Percentiles rank a stretch among this genome's conserved stretches.
Conservation (phyloP, 2,797 vertebrate species). For the Calcarius lapponicus region DNA sequence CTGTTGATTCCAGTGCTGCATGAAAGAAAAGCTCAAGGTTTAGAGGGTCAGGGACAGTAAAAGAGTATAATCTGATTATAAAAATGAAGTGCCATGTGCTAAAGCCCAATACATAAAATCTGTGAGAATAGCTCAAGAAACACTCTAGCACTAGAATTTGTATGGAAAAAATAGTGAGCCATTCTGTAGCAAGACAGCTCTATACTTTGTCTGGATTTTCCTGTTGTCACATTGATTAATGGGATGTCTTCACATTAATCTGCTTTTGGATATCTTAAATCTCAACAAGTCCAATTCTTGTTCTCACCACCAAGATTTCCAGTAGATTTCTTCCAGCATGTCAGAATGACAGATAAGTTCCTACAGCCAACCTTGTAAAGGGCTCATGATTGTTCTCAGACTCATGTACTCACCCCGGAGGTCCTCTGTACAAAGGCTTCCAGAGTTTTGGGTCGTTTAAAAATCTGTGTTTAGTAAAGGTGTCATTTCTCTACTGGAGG, state of each 20-base stretch:
- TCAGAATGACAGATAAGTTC: constrained; percentile 79
- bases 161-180: background rate
- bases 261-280: constrained; percentile 79
- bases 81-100: background rate
- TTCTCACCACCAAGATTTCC: constrained; percentile 77
- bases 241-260: constrained; percentile 67
- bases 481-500: background rate
- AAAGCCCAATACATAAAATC: background rate
- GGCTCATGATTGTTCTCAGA: constrained; percentile 68
- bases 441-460: constrained; percentile 14
- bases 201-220: constrained; percentile 54
- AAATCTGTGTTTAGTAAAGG: constrained; percentile 30
- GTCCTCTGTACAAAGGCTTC: constrained; percentile 14
- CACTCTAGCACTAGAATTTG: background rate
- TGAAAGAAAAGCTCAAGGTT: background rate
- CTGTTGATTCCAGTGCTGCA: background rate
- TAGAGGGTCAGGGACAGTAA: background rate
- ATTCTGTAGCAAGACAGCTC: constrained; percentile 20
- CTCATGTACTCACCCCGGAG: constrained; percentile 29
- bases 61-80: background rate
- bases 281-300: constrained; percentile 78
- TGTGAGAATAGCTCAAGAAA: background rate
- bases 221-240: constrained; percentile 73
- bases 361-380: constrained; percentile 44
- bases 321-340: constrained; percentile 69